Evolutionary conservation across 2,888 invertebrate species (phyloP), one percentile per base, ranked within the genome.

Genomic region (Leptothorax acervorum): DNA sequence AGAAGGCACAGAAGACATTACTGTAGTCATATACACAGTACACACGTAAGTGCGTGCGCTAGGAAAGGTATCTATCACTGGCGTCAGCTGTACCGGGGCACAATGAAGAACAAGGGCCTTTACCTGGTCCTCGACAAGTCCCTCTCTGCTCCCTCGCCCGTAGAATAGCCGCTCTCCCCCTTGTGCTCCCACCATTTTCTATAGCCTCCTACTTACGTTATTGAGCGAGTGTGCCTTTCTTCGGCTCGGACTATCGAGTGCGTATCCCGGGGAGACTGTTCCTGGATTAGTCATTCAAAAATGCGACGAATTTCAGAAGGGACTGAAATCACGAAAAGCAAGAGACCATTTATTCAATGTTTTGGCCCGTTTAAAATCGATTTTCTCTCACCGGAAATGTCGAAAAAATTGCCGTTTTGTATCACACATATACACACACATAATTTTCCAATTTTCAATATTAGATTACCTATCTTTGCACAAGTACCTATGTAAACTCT

Each of bases 51-150:
- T 51, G 31, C 9, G 18, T 90, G 57, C 83, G 84, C 88, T 87
- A 87, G 79, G 84, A 89, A 89, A 90, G 86, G 91, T 93, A 92
- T 93, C 92, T 93, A 93, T 93, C 93, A 92, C 90, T 90, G 86
- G 89, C 93, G 93, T 93, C 93, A 93, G 93, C 93, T 93, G 87
- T 86, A 91, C 86, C 90, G 83, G 82, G 87, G 89, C 85, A 93
- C 93, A 93, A 93, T 93, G 90, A 92, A 91, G 90, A 89, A 93
- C 93, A 92, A 93, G 93, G 85, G 90, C 86, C 86, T 90, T 90
- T 90, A 87, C 90, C 87, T 87, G 90, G 84, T 84, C 86, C 90
- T 91, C 90, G 85, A 89, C 81, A 78, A 63, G 83, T 76, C 42
- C 57, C 57, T 31, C 23, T 39, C 79, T 15, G 39, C 79, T n/a